Conservation (phyloP, 2,797 vertebrate genomes). For the Hafferia zeledoni region DNA sequence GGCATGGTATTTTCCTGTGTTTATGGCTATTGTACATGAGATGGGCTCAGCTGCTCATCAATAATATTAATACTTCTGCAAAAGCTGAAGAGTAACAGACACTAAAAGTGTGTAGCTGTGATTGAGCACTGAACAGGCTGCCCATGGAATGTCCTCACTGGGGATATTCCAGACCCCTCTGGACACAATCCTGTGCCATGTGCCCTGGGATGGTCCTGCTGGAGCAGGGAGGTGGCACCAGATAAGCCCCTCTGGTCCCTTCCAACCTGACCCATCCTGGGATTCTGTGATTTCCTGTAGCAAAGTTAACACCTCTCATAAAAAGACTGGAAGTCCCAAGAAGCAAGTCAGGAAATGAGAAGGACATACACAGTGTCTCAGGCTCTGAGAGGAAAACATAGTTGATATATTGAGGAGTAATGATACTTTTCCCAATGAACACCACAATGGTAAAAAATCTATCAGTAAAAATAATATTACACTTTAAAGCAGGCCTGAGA, state of each 20-base stretch:
- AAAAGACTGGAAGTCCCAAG: neutral
- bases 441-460: neutral
- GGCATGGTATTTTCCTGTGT: neutral
- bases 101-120: neutral
- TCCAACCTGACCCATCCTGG: neutral
- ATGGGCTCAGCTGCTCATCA: neutral
- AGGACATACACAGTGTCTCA: neutral
- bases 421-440: neutral
- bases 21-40: neutral
- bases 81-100: neutral
- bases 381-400: neutral
- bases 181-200: neutral
- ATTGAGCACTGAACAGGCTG: neutral
- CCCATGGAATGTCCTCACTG: neutral
- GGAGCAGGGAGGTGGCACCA: neutral
- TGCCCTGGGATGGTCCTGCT: neutral
- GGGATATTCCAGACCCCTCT: neutral
- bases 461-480: neutral
- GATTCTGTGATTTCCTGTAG: neutral
- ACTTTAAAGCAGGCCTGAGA: neutral
- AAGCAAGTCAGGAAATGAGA: neutral
- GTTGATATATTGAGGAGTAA: neutral
- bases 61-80: neutral
- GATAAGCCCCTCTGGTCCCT: neutral
- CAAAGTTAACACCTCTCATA: neutral